Percentiles rank a stretch among this genome's conserved stretches.
Evolutionary conservation across 2,797 vertebrate genomes (phyloP).

Genomic region (Crax fasciolata): DNA sequence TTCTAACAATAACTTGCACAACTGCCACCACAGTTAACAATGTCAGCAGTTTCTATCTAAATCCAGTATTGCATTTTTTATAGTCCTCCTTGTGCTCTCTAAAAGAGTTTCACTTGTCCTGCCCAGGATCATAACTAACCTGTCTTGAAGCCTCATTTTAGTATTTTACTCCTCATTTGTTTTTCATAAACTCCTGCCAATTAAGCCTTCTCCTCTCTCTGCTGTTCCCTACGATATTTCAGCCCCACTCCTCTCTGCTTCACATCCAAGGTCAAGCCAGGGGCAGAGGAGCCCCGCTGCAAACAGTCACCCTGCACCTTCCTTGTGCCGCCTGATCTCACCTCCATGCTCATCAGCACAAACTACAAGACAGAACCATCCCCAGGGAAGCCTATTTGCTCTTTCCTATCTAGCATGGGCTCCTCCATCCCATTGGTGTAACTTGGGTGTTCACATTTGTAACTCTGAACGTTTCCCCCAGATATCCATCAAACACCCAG

Average conservation of each 20-base stretch:
- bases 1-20: constrained; percentile 32
- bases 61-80: background rate
- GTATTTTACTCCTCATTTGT: background rate
- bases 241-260: background rate
- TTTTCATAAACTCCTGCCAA: background rate
- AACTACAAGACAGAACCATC: background rate
- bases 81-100: background rate
- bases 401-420: background rate
- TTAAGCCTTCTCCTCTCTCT: background rate
- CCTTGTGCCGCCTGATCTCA: background rate
- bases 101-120: background rate
- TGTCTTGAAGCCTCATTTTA: background rate
- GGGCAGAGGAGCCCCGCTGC: background rate
- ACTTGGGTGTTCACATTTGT: background rate
- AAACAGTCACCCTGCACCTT: background rate
- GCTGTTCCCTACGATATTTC: background rate
- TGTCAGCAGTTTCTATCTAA: constrained; percentile 8
- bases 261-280: background rate
- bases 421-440: background rate
- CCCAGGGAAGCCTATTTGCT: background rate
- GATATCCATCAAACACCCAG: background rate
- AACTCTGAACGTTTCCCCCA: background rate
- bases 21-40: constrained; percentile 16
- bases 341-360: background rate
- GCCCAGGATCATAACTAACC: background rate